These are phyloP conservation scores for Drosophila azteca DNA, from an alignment of 1,140 invertebrate species.

Conservation along the genomic window DNA sequence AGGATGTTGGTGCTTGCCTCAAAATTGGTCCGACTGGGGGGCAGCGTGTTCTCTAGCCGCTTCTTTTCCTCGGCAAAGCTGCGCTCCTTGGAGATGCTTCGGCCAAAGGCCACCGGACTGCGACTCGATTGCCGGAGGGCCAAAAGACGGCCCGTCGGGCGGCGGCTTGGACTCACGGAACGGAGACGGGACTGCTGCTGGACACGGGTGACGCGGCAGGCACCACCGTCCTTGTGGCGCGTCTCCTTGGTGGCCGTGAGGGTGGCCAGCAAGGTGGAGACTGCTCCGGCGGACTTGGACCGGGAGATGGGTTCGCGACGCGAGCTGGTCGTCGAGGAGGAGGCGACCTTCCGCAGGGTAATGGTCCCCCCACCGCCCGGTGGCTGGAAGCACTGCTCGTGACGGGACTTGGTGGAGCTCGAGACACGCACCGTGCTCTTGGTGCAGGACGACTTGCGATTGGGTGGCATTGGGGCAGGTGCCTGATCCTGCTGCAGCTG, in stretches of 20 bases:
- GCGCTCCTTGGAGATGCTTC: constrained; percentile 82
- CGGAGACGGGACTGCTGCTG: constrained; percentile 65
- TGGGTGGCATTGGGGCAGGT: constrained; percentile 63
- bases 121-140: constrained; percentile 71
- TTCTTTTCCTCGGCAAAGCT: constrained; percentile 83
- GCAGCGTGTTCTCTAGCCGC: constrained; percentile 73
- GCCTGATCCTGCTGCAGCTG: constrained; percentile 45
- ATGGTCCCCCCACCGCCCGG: constrained; percentile 57
- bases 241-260: constrained; percentile 59
- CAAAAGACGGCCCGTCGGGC: constrained; percentile 41
- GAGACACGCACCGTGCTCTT: constrained; percentile 84
- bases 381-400: constrained; percentile 86
- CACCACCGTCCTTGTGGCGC: constrained; percentile 31
- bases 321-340: constrained; percentile 20
- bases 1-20: constrained; percentile 82
- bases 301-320: constrained; percentile 66
- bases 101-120: constrained; percentile 82
- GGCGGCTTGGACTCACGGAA: constrained; percentile 64
- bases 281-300: constrained; percentile 74
- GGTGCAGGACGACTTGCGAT: constrained; percentile 89
- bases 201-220: constrained; percentile 47
- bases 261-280: constrained; percentile 67
- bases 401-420: constrained; percentile 75
- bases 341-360: constrained; percentile 61
- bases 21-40: constrained; percentile 66